These are phyloP conservation scores for Ciconia maguari DNA, from an alignment of 2,113 vertebrate species.

Conservation along the genomic window DNA sequence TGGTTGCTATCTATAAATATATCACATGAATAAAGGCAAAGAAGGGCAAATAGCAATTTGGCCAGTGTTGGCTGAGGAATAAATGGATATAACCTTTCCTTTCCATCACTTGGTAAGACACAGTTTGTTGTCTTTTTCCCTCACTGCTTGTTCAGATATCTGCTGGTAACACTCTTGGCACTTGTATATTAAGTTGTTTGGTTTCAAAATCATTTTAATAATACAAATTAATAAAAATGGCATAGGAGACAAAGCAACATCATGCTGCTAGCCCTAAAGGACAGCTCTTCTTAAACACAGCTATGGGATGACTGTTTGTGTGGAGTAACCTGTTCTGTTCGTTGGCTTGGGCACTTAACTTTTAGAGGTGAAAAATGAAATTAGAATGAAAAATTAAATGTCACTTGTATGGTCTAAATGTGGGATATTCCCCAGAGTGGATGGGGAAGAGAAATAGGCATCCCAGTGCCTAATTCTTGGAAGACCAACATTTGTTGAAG, in stretches of 20 bases:
- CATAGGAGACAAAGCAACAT: not conserved
- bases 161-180: not conserved
- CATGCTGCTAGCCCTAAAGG: not conserved
- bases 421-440: not conserved
- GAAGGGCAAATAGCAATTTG: not conserved
- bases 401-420: not conserved
- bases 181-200: not conserved
- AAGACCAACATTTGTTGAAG: not conserved
- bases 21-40: not conserved
- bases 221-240: not conserved
- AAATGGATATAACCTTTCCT: not conserved
- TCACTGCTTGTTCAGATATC: rapidly evolving
- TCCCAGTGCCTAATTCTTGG: not conserved
- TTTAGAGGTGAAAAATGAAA: not conserved
- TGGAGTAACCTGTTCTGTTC: not conserved
- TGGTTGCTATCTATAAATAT: not conserved
- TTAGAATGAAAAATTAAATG: not conserved
- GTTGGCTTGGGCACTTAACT: not conserved
- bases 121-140: not conserved
- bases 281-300: not conserved
- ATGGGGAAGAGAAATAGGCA: not conserved
- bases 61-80: not conserved
- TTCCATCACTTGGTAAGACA: not conserved
- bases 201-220: not conserved
- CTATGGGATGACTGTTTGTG: rapidly evolving